Base-by-base conservation (phyloP, 2,113 vertebrate species). In the Notechis scutatus region DNA sequence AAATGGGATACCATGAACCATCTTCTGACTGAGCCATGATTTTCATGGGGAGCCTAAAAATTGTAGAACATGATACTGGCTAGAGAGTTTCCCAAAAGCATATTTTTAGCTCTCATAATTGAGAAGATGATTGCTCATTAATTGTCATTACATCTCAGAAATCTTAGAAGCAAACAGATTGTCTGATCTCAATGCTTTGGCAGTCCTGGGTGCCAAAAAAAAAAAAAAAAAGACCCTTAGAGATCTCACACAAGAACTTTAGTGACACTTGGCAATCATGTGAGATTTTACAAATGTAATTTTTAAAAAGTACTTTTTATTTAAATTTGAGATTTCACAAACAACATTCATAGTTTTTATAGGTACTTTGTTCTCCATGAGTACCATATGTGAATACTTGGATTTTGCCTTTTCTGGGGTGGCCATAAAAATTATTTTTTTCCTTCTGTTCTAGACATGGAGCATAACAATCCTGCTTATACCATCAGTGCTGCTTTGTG, bases 401-500 rank as follows among this genome's bases (percentile, higher is more conserved):
- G 34, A 11, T 2, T 39, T 45, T 42, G 23, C 7, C 18, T 18
- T 34, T 86, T 12, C 81, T 24, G 26, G 56, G 6, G 4, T 39
- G 57, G 2, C 39, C 29, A 23, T 23, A 15, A 55, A 20, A 47
- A n/a, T 7, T 12, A 64, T 21, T n/a, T 24, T 56, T 39, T 54
- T 7, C n/a, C 90, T 14, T 96, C 96, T 93, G 86, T 95, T 95
- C 42, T 74, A 99, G 99, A 99, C 92, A 97, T 98, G 98, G 99
- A 99, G 93, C 98, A 99, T 85, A 99, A 98, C 85, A 99, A 99
- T 96, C 99, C 99, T 0, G 99, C 99, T 3, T 97, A 99, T 94
- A 99, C 99, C 93, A 99, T 99, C 97, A 99, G 99, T 45, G 99
- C 99, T 8, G 99, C 99, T 0, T 96, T 99, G 88, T 99, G 99